phyloP scores from a whole-genome alignment of 2,888 invertebrate species.

The Lysandra bellargus region DNA sequence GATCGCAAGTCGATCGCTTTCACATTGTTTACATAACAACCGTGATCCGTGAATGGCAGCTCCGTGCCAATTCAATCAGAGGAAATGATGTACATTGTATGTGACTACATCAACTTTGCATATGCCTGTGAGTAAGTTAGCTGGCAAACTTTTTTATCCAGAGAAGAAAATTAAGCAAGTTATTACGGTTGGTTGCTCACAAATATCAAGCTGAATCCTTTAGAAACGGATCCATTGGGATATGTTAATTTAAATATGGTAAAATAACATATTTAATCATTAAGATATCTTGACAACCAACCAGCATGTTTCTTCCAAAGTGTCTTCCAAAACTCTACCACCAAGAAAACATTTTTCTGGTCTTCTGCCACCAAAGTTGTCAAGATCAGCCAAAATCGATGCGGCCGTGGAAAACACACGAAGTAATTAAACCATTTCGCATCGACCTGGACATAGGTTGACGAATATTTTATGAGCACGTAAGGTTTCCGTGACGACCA shows the following conservation, averaged over 20 bases:
- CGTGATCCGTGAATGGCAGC: constrained; percentile 18
- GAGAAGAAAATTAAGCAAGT: too few relatives aligned
- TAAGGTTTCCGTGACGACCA: constrained; percentile 37
- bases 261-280: not conserved
- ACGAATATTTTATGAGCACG: constrained; percentile 33
- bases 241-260: too few relatives aligned
- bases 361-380: not conserved
- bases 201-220: too few relatives aligned
- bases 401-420: not conserved
- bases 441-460: not conserved
- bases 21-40: constrained; percentile 25
- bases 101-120: not conserved
- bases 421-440: constrained; percentile 10
- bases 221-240: too few relatives aligned
- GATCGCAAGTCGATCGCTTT: constrained; percentile 15
- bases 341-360: not conserved
- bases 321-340: not conserved
- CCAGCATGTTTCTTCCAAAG: not conserved
- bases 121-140: not conserved
- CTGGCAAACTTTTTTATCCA: too few relatives aligned
- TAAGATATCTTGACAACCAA: not conserved
- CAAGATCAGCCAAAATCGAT: not conserved
- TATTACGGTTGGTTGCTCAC: too few relatives aligned
- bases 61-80: not conserved
- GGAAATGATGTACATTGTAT: not conserved